These are phyloP conservation scores for Astropecten irregularis DNA, from an alignment of 53 echinoderm and acorn worm genomes.

Conservation along the genomic window DNA sequence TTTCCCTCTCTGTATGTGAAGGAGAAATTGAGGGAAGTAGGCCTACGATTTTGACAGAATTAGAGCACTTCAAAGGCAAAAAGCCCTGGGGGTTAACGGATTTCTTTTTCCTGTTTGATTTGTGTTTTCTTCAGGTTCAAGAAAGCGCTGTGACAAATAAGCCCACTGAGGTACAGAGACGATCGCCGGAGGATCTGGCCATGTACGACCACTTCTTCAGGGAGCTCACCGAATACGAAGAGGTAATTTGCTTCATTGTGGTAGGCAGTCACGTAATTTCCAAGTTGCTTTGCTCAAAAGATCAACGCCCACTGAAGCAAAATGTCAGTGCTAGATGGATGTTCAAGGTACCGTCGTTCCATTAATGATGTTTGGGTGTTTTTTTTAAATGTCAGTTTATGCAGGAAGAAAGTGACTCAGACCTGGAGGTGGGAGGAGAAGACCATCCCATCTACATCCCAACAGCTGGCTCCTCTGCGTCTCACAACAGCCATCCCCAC, in stretches of 20 bases:
- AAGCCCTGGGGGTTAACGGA: too few relatives aligned
- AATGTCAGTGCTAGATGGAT: too few relatives aligned
- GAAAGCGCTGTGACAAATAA: background rate
- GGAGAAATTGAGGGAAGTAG: too few relatives aligned
- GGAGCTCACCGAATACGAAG: constrained; percentile 91
- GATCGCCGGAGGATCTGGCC: constrained; percentile 79
- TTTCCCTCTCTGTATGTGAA: too few relatives aligned
- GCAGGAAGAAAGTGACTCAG: constrained; percentile 57
- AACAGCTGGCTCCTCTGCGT: constrained; percentile 53
- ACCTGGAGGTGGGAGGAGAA: constrained; percentile 23
- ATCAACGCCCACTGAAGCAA: too few relatives aligned
- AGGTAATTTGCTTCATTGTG: constrained; percentile 56
- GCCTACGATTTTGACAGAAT: too few relatives aligned
- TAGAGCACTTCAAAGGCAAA: too few relatives aligned
- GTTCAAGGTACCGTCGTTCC: background rate
- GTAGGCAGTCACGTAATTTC: background rate
- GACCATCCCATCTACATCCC: constrained; percentile 68
- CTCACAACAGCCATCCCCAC: constrained; percentile 18
- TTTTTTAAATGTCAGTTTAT: constrained; percentile 11
- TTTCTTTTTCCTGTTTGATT: too few relatives aligned
- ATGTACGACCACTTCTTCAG: constrained; percentile 87
- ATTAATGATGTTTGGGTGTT: background rate
- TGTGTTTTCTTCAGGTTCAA: background rate
- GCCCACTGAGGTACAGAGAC: constrained; percentile 9
- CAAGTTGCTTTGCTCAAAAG: background rate